These are phyloP conservation scores for Cataglyphis albicans DNA, from an alignment of 2,888 invertebrate species.

Conservation along the genomic window DNA sequence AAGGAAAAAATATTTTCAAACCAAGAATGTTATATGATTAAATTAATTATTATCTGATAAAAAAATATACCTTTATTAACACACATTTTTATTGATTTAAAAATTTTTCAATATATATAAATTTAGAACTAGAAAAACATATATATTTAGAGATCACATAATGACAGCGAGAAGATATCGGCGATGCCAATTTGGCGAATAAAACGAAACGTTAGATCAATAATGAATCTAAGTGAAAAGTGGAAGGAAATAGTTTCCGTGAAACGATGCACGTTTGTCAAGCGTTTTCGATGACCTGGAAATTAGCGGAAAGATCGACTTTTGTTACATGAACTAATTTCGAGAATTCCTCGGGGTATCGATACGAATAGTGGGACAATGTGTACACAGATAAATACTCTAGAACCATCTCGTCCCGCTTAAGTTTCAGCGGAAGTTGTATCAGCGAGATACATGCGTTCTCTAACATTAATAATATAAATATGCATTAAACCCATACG, in stretches of 20 bases:
- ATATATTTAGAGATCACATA: neutral
- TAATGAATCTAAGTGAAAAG: neutral
- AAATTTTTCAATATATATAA: neutral
- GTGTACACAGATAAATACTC: conserved; percentile 55
- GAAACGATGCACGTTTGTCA: neutral
- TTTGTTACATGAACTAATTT: conserved; percentile 61
- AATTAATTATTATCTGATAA: neutral
- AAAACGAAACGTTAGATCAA: neutral
- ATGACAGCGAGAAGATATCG: neutral
- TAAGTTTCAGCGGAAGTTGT: conserved; percentile 46
- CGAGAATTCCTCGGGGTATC: conserved; percentile 65
- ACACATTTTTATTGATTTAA: neutral
- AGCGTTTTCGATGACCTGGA: conserved; percentile 35
- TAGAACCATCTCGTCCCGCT: neutral
- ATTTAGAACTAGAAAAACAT: neutral
- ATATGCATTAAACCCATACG: neutral
- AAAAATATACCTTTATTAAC: neutral
- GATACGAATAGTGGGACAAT: conserved; percentile 61
- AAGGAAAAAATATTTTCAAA: neutral
- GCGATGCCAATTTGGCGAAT: neutral
- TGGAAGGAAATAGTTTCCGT: neutral
- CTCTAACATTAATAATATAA: neutral
- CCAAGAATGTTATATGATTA: neutral
- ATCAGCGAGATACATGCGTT: conserved; percentile 16
- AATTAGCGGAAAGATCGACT: conserved; percentile 41